Conservation (phyloP, 2,113 vertebrate genomes). For the Nycticryphes semicollaris region DNA sequence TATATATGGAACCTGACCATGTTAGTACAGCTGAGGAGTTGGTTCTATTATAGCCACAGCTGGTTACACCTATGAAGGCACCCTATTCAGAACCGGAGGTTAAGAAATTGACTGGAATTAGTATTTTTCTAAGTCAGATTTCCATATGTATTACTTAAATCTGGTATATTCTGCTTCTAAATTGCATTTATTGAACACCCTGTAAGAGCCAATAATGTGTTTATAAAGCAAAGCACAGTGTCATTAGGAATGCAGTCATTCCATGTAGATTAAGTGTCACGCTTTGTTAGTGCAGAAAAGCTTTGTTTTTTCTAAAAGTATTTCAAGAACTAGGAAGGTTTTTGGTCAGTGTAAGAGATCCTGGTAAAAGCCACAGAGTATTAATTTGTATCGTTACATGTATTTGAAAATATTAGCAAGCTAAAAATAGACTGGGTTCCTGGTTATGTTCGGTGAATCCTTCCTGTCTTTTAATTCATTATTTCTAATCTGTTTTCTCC, state of each 20-base stretch:
- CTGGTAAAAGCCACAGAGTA: background rate
- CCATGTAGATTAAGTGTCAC: background rate
- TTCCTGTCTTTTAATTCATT: background rate
- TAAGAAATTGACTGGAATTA: background rate
- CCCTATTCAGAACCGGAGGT: background rate
- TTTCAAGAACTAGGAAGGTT: background rate
- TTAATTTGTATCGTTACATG: background rate
- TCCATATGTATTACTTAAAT: background rate
- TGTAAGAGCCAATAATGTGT: background rate
- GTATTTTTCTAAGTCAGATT: background rate
- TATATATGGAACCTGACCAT: fast-evolving
- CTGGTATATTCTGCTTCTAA: background rate
- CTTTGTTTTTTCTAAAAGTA: background rate
- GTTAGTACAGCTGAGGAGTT: background rate
- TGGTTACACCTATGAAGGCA: background rate
- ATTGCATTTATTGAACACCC: background rate
- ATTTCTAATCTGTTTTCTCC: background rate
- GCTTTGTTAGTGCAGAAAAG: background rate
- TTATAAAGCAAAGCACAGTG: background rate
- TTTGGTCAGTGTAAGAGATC: background rate
- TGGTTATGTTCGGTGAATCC: background rate
- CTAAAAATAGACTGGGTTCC: background rate
- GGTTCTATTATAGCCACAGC: background rate
- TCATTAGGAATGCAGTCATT: background rate
- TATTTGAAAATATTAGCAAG: background rate